phyloP scores from a whole-genome alignment of 2,113 vertebrate genomes.

The Romanogobio albipinnatus region DNA sequence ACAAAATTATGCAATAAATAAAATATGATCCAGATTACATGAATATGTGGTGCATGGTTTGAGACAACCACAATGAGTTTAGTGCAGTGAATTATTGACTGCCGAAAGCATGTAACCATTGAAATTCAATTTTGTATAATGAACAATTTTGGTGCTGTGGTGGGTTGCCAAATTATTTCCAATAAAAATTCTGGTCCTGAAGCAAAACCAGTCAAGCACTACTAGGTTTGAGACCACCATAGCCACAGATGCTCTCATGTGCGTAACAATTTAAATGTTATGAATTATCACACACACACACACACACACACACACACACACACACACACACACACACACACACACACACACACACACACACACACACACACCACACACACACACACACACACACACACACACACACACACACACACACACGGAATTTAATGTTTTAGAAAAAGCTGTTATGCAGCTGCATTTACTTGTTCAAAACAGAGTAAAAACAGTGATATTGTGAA shows the following conservation, averaged over 20 bases:
- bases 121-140: constrained; percentile 14
- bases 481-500: background rate
- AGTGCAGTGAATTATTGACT: constrained; percentile 4
- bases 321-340: background rate
- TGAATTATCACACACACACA: background rate
- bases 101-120: constrained; percentile 14
- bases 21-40: constrained; percentile 10
- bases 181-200: constrained; percentile 28
- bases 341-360: background rate
- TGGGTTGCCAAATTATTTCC: background rate
- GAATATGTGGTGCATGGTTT: background rate
- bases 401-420: background rate
- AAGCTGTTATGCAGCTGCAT: background rate
- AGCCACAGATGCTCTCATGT: background rate
- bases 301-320: background rate
- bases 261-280: background rate
- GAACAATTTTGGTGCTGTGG: constrained; percentile 32
- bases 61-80: constrained; percentile 3
- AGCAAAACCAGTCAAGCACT: constrained; percentile 10
- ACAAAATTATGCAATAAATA: background rate
- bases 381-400: background rate
- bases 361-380: background rate
- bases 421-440: background rate
- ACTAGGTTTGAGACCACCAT: background rate
- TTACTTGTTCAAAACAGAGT: background rate